These are phyloP conservation scores for Agrotis segetum DNA, from an alignment of 2,888 invertebrate genomes.

Conservation along the genomic window DNA sequence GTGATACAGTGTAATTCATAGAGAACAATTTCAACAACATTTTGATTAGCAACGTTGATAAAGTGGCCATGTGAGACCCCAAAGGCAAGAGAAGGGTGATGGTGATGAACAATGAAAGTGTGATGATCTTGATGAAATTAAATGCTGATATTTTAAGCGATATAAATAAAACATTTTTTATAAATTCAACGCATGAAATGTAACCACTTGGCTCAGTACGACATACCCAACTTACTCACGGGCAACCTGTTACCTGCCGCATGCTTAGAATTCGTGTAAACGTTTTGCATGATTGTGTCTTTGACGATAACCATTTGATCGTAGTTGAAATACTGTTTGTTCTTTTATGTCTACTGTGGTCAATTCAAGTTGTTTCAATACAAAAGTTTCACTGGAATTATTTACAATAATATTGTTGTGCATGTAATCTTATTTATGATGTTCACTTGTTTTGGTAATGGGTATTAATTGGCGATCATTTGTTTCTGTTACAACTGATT, in stretches of 20 bases:
- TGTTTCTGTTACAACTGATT: constrained; percentile 14
- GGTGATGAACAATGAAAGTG: no score
- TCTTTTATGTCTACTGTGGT: neutral
- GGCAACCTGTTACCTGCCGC: neutral
- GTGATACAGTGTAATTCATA: no score
- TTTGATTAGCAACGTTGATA: no score
- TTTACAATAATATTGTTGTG: neutral
- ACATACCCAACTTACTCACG: neutral
- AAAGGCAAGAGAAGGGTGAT: no score
- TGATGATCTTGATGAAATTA: neutral
- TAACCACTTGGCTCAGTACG: neutral
- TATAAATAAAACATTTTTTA: neutral
- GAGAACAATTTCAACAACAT: no score
- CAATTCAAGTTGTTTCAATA: constrained; percentile 28
- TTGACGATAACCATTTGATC: neutral
- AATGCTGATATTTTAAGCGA: neutral
- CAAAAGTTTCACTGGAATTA: constrained; percentile 28
- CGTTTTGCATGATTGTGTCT: neutral
- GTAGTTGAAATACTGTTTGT: neutral
- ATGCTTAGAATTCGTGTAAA: neutral
- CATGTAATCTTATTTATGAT: constrained; percentile 19
- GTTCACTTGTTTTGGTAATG: constrained; percentile 32
- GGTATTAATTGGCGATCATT: constrained; percentile 25
- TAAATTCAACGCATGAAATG: neutral
- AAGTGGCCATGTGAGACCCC: no score